Evolutionary conservation across 2,113 vertebrate genomes (phyloP).

Genomic region (Campylorhamphus procurvoides): DNA sequence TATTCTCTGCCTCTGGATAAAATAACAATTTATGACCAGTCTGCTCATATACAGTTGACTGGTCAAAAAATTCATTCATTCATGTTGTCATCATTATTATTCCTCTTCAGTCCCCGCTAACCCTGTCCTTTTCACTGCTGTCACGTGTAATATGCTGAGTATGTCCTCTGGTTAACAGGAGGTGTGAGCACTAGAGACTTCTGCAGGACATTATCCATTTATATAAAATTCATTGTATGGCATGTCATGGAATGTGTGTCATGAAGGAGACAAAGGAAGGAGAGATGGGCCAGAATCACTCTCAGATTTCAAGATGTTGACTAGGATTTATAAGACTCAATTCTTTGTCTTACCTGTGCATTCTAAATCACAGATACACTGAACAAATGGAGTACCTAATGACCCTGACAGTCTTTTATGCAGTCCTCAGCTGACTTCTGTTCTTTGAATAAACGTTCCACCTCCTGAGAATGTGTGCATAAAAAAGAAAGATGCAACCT

Average conservation of each 20-base stretch:
- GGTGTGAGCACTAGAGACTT: neutral
- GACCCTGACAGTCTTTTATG: neutral
- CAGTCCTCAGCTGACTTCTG: neutral
- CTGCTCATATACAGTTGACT: neutral
- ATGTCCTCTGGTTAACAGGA: neutral
- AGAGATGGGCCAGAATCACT: neutral
- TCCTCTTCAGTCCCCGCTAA: neutral
- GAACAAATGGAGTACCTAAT: neutral
- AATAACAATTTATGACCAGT: too few relatives aligned
- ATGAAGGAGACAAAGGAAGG: neutral
- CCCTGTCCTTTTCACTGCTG: neutral
- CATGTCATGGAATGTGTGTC: neutral
- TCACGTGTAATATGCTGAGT: neutral
- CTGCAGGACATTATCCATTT: neutral
- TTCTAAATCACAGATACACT: neutral
- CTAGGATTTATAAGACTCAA: neutral
- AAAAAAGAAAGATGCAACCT: neutral
- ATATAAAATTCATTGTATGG: neutral
- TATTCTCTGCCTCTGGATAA: too few relatives aligned
- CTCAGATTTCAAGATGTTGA: neutral
- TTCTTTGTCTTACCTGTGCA: neutral
- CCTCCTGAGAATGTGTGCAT: neutral
- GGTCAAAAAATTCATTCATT: neutral
- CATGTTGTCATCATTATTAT: neutral
- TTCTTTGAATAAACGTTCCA: neutral